Conservation (phyloP, 1,140 invertebrate species). For the Heliconius hermathena region DNA sequence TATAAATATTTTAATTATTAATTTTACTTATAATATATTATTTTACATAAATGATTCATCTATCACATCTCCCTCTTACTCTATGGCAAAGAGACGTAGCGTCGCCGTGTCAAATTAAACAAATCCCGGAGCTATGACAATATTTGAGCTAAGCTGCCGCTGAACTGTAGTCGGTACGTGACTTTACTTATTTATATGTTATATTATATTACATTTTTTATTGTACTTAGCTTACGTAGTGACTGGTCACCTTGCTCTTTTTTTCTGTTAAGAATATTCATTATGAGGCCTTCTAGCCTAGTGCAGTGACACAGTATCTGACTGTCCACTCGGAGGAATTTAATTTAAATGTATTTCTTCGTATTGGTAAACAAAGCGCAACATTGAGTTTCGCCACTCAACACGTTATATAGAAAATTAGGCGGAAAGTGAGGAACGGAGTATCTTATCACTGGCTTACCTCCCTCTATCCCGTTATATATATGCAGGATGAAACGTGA, state of each 20-base stretch:
- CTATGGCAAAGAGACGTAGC: conserved; percentile 46
- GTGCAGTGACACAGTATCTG: too few relatives aligned
- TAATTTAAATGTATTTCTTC: too few relatives aligned
- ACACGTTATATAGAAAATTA: too few relatives aligned
- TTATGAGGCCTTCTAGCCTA: neutral
- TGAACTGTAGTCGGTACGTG: conserved; percentile 4
- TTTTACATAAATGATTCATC: neutral
- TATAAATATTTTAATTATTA: too few relatives aligned
- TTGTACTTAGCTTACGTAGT: neutral
- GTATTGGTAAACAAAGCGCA: too few relatives aligned
- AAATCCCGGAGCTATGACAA: conserved; percentile 69
- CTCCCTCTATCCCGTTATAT: too few relatives aligned
- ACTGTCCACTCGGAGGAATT: too few relatives aligned
- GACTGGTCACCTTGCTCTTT: neutral
- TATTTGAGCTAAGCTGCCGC: conserved; percentile 55
- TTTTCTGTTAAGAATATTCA: neutral
- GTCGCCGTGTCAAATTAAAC: conserved; percentile 69
- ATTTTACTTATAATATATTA: too few relatives aligned
- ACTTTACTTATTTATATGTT: conserved; percentile 1
- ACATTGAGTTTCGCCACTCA: too few relatives aligned
- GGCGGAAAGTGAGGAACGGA: too few relatives aligned
- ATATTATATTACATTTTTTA: neutral
- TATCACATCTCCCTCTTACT: conserved; percentile 34
- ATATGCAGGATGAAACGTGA: too few relatives aligned
- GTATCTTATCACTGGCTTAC: too few relatives aligned